Percentiles rank a stretch among this genome's conserved stretches.
phyloP scores from a whole-genome alignment of 2,113 vertebrate species.

The Burhinus bistriatus region DNA sequence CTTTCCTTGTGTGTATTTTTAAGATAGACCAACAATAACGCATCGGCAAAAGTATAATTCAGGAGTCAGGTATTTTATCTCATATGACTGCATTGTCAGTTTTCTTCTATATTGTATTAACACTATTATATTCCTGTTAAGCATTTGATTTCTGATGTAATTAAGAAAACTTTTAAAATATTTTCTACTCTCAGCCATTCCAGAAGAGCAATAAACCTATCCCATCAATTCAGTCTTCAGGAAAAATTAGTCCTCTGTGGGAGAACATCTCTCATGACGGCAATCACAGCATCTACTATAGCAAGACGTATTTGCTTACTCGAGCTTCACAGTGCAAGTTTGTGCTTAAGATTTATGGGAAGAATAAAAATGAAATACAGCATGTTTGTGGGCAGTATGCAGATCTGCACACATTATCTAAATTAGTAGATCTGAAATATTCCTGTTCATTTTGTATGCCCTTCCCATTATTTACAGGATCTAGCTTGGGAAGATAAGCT shows the following conservation, averaged over 20 bases:
- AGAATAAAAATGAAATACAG: conserved; percentile 47
- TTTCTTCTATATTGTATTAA: background rate
- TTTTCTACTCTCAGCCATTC: conserved; percentile 26
- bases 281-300: conserved; percentile 13
- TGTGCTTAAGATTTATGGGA: conserved; percentile 21
- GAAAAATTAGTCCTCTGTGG: conserved; percentile 46
- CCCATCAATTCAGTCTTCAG: background rate
- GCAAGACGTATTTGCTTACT: conserved; percentile 47
- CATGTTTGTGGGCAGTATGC: conserved; percentile 7
- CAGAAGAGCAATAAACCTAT: conserved; percentile 27
- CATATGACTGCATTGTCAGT: background rate
- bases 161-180: conserved; percentile 34
- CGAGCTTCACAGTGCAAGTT: conserved; percentile 34
- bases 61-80: background rate
- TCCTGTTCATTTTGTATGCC: background rate
- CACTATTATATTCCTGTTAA: background rate
- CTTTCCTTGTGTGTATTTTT: background rate
- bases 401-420: background rate
- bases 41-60: background rate
- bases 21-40: background rate
- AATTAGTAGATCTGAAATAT: conserved; percentile 38
- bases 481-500: background rate
- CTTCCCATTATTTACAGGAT: background rate
- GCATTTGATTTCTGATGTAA: conserved; percentile 35
- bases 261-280: background rate